Percentiles rank a stretch among this genome's conserved stretches.
phyloP scores from a whole-genome alignment of 2,888 invertebrate genomes.

The Brachyptera risi region DNA sequence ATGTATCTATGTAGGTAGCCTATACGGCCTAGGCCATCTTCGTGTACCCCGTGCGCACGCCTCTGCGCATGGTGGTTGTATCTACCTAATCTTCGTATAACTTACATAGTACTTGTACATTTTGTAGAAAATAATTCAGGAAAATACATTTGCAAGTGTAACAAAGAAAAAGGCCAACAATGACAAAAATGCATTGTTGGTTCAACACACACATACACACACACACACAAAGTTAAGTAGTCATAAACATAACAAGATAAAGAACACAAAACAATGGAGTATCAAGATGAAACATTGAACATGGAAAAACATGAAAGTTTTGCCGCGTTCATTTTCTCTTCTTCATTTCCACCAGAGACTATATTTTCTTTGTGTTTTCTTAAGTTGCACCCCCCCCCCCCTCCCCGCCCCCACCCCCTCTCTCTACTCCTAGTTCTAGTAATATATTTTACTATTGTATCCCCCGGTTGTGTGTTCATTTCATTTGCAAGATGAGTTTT shows the following conservation, averaged over 20 bases:
- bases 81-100: too few species aligned
- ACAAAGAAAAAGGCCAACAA: conserved; percentile 25
- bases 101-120: too few species aligned
- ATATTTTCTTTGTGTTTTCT: conserved; percentile 25
- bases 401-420: neutral
- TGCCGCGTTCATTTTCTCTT: conserved; percentile 1
- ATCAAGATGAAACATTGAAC: conserved; percentile 26
- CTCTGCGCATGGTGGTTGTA: too few species aligned
- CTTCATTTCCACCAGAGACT: conserved; percentile 29
- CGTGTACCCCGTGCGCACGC: too few species aligned
- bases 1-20: too few species aligned
- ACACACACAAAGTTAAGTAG: conserved; percentile 7
- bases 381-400: conserved; percentile 15
- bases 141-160: neutral
- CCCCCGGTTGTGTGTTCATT: conserved; percentile 8
- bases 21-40: too few species aligned
- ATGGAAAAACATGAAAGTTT: conserved; percentile 6
- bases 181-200: conserved; percentile 19
- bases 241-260: conserved; percentile 23
- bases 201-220: too few species aligned
- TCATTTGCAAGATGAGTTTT: conserved; percentile 13
- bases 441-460: conserved; percentile 18
- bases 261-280: conserved; percentile 22
- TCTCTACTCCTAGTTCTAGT: neutral
- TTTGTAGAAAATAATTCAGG: too few species aligned